Evolutionary conservation across 2,888 invertebrate species (phyloP).

Genomic region (Biston betularia): DNA sequence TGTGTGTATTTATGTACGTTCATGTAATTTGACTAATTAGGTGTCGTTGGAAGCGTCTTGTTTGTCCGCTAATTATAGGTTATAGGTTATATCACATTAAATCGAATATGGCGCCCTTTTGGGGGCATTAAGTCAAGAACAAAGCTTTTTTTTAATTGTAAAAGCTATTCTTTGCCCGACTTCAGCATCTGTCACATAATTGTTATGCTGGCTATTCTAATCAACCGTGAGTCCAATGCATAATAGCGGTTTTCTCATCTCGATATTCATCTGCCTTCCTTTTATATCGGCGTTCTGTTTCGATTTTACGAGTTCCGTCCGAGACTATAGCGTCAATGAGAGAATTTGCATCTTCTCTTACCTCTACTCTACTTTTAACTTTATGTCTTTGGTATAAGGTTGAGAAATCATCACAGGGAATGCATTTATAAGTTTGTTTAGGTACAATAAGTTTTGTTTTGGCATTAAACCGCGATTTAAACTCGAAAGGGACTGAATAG

Average conservation of each 20-base stretch:
- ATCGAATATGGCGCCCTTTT: too few species aligned
- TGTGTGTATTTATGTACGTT: too few species aligned
- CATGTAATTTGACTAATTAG: too few species aligned
- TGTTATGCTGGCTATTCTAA: slow-evolving; percentile 38
- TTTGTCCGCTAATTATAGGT: too few species aligned
- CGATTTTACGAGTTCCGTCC: slow-evolving; percentile 78
- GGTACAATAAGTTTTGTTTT: slow-evolving; percentile 72
- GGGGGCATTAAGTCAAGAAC: too few species aligned
- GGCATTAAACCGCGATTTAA: slow-evolving; percentile 72
- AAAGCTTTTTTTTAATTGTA: too few species aligned
- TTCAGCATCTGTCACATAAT: too few species aligned
- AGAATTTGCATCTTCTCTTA: slow-evolving; percentile 56
- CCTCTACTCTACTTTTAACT: slow-evolving; percentile 51
- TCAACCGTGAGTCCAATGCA: slow-evolving; percentile 59
- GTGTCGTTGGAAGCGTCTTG: too few species aligned
- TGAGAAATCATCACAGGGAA: slow-evolving; percentile 7
- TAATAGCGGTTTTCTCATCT: slow-evolving; percentile 77
- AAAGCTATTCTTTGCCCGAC: too few species aligned
- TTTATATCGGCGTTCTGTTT: slow-evolving; percentile 77
- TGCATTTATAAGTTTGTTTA: slow-evolving; percentile 48
- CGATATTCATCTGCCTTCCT: slow-evolving; percentile 79
- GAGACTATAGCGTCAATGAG: slow-evolving; percentile 71
- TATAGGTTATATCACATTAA: too few species aligned
- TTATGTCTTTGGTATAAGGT: slow-evolving; percentile 47
- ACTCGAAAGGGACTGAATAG: slow-evolving; percentile 70